These are phyloP conservation scores for Sialis lutaria DNA, from an alignment of 2,888 invertebrate genomes.

Conservation along the genomic window DNA sequence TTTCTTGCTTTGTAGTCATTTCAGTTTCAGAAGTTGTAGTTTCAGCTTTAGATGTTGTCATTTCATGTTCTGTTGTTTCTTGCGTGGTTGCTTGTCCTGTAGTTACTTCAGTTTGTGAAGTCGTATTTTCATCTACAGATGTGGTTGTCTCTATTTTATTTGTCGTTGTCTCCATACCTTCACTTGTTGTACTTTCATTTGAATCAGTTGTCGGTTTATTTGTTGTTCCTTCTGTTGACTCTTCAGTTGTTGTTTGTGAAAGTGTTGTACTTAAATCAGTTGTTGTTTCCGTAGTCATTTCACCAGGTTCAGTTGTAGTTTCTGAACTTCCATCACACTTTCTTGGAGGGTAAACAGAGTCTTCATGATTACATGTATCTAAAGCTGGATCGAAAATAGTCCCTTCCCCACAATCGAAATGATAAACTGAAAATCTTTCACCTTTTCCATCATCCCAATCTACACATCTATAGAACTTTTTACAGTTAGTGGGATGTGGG, in stretches of 20 bases:
- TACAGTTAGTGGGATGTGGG: constrained; percentile 18
- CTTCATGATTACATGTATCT: constrained; percentile 44
- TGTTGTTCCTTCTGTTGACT: constrained; percentile 13
- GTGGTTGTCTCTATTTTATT: constrained; percentile 9
- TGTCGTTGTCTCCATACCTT: constrained; percentile 7
- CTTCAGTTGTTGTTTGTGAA: constrained; percentile 7
- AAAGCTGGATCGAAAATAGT: constrained; percentile 49
- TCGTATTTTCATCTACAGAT: background rate
- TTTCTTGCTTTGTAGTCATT: constrained; percentile 7
- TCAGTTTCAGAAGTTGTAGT: constrained; percentile 7
- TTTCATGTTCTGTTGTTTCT: constrained; percentile 6
- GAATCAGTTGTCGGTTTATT: constrained; percentile 28
- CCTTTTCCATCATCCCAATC: constrained; percentile 12
- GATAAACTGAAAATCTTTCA: constrained; percentile 11
- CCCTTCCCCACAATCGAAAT: constrained; percentile 37
- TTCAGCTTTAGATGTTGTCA: constrained; percentile 3
- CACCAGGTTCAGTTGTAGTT: constrained; percentile 9
- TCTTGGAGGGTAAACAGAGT: constrained; percentile 30
- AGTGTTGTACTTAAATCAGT: background rate
- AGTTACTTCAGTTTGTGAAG: constrained; percentile 8
- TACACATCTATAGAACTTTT: constrained; percentile 20
- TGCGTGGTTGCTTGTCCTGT: constrained; percentile 8
- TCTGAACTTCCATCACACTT: constrained; percentile 8
- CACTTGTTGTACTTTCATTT: constrained; percentile 25
- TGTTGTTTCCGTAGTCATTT: background rate